phyloP scores from a whole-genome alignment of 2,113 vertebrate genomes.

The Boleophthalmus pectinirostris region DNA sequence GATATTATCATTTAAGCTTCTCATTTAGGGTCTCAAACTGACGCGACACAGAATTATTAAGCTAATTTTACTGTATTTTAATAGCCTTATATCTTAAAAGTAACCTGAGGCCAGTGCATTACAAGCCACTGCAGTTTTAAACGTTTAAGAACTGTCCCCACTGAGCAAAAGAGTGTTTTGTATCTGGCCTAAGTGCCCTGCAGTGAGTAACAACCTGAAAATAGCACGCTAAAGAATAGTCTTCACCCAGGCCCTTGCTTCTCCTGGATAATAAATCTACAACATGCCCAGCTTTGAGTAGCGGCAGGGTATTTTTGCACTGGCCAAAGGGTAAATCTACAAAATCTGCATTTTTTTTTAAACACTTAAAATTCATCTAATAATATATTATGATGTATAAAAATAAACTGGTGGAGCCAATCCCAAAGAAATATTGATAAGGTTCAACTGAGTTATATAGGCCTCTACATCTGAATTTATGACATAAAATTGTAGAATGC shows the following conservation, averaged over 20 bases:
- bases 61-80: background rate
- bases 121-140: background rate
- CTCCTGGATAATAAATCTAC: slow-evolving; percentile 30
- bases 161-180: background rate
- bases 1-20: background rate
- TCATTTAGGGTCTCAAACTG: background rate
- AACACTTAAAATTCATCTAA: background rate
- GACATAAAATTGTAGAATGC: too few species aligned
- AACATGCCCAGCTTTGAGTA: slow-evolving; percentile 9
- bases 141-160: background rate
- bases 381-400: background rate
- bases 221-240: slow-evolving; percentile 15
- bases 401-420: too few species aligned
- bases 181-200: slow-evolving; percentile 9
- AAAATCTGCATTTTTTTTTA: slow-evolving; percentile 14
- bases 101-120: background rate
- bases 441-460: too few species aligned
- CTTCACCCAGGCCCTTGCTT: slow-evolving; percentile 13
- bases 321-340: slow-evolving; percentile 1
- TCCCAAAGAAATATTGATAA: too few species aligned
- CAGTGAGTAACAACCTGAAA: slow-evolving; percentile 17
- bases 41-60: background rate
- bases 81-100: background rate
- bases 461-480: too few species aligned
- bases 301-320: slow-evolving; percentile 12